Conservation (phyloP, 2,888 invertebrate genomes). For the Lepidocyrtoides sp. region DNA sequence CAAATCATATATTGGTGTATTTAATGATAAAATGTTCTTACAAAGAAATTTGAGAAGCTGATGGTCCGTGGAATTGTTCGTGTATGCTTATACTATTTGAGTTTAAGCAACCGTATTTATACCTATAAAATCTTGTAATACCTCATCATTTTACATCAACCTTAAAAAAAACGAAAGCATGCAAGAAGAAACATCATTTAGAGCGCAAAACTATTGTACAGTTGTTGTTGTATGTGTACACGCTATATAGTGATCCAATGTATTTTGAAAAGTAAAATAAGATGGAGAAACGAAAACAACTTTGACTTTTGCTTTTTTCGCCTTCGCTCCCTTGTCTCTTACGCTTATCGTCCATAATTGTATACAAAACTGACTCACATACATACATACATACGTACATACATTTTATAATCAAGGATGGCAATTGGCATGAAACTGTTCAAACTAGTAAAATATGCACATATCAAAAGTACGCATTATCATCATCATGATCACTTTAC, state of each 20-base stretch:
- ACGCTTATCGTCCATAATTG: not conserved
- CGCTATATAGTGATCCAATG: not conserved
- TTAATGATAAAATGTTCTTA: not conserved
- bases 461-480: slow-evolving; percentile 27
- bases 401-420: slow-evolving; percentile 18
- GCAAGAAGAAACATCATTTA: not conserved
- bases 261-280: not conserved
- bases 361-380: not conserved
- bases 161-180: slow-evolving; percentile 38
- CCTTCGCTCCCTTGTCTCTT: not conserved
- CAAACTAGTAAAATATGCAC: not conserved
- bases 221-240: not conserved
- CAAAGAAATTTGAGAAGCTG: slow-evolving; percentile 72
- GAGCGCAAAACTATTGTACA: not conserved
- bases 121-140: not conserved
- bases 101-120: not conserved
- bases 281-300: not conserved
- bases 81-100: slow-evolving; percentile 11
- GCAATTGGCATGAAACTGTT: not conserved
- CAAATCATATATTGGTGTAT: slow-evolving; percentile 53
- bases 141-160: slow-evolving; percentile 3
- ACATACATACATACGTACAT: no score
- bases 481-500: not conserved
- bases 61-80: slow-evolving; percentile 80
- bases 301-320: slow-evolving; percentile 20